These are phyloP conservation scores for Coreius guichenoti DNA, from an alignment of 2,797 vertebrate genomes.

Conservation along the genomic window DNA sequence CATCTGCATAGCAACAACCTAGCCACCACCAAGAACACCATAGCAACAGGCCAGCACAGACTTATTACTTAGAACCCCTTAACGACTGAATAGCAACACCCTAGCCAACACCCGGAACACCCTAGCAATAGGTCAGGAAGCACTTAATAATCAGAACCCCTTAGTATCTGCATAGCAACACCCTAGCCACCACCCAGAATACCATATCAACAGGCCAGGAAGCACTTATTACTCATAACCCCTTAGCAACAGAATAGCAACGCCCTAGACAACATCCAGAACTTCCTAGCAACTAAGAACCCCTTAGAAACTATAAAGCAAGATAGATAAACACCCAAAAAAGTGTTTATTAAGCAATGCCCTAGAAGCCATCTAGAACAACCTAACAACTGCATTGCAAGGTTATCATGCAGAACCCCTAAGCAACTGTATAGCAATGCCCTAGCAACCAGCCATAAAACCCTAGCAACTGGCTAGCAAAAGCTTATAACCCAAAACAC, in stretches of 20 bases:
- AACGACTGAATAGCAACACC: background rate
- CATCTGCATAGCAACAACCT: background rate
- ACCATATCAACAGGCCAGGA: background rate
- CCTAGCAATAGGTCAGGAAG: background rate
- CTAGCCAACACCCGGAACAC: background rate
- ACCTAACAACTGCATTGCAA: background rate
- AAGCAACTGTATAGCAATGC: background rate
- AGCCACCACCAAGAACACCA: background rate
- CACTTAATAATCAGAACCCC: background rate
- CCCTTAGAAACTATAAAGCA: background rate
- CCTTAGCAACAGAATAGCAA: too few relatives aligned
- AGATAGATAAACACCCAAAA: background rate
- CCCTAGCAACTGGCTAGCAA: background rate
- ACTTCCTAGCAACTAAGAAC: background rate
- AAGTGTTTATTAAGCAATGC: too few relatives aligned
- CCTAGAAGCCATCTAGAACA: background rate
- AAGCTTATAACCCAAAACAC: background rate
- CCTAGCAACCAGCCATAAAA: background rate
- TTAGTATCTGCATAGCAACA: background rate
- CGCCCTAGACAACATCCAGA: too few relatives aligned
- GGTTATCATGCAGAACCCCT: background rate
- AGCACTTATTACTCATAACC: background rate
- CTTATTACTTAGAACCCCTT: background rate
- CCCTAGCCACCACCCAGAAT: background rate
- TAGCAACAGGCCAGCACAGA: fast-evolving